These are phyloP conservation scores for Chloebia gouldiae DNA, from an alignment of 2,113 vertebrate genomes.

Conservation along the genomic window DNA sequence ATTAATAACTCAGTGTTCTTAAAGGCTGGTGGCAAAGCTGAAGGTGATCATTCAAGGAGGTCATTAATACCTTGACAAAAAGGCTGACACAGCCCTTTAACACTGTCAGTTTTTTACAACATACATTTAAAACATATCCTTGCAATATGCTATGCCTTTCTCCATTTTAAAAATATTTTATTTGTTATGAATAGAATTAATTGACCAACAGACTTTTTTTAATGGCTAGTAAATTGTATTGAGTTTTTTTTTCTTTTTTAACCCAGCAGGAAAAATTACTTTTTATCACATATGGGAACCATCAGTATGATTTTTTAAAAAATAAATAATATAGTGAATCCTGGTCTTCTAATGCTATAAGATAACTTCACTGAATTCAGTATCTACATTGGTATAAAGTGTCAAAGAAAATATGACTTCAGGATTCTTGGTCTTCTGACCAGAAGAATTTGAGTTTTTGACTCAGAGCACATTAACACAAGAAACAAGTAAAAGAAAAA, in stretches of 20 bases:
- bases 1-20: slow-evolving; percentile 22
- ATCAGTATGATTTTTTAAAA: not conserved
- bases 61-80: slow-evolving; percentile 28
- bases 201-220: not conserved
- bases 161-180: not conserved
- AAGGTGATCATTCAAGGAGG: slow-evolving; percentile 29
- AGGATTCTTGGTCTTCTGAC: not conserved
- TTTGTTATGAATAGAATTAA: not conserved
- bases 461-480: not conserved
- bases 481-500: slow-evolving; percentile 6
- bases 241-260: not conserved
- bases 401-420: not conserved
- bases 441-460: not conserved
- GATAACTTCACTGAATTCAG: not conserved
- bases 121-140: not conserved
- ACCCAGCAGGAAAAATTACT: not conserved
- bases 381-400: not conserved
- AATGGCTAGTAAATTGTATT: not conserved
- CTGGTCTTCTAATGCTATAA: not conserved
- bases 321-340: not conserved
- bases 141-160: not conserved
- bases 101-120: not conserved
- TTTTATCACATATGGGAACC: not conserved
- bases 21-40: slow-evolving; percentile 21
- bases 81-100: not conserved